These are phyloP conservation scores for Heterohyrax brucei DNA, from an alignment of 2,797 vertebrate species.

Conservation along the genomic window DNA sequence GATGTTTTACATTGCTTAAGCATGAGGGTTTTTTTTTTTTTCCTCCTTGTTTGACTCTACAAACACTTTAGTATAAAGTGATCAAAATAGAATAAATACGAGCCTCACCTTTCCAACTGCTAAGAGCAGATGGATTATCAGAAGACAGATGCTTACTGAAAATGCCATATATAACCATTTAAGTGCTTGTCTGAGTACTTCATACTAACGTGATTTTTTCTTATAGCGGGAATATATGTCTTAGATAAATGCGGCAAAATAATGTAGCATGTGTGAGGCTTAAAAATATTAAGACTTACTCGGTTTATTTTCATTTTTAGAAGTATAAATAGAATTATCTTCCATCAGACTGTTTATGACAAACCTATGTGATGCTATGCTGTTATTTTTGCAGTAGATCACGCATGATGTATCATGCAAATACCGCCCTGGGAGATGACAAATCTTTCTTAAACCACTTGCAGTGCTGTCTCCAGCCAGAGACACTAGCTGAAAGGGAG, in stretches of 20 bases:
- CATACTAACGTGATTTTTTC: slow-evolving; percentile 75
- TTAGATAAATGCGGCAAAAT: slow-evolving; percentile 84
- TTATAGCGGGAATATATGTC: slow-evolving; percentile 78
- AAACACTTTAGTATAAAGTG: neutral
- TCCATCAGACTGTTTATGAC: slow-evolving; percentile 76
- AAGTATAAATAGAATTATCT: slow-evolving; percentile 73
- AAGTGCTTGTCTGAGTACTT: neutral
- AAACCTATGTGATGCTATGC: slow-evolving; percentile 65
- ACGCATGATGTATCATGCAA: neutral
- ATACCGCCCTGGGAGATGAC: slow-evolving; percentile 19
- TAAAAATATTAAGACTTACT: slow-evolving; percentile 78
- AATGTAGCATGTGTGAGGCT: slow-evolving; percentile 84
- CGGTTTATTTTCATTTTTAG: slow-evolving; percentile 81
- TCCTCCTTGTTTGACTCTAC: neutral
- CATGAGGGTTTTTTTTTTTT: neutral
- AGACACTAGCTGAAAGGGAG: neutral
- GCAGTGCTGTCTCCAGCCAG: slow-evolving; percentile 51
- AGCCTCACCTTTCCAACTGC: neutral
- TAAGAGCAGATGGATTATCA: neutral
- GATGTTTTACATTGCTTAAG: neutral
- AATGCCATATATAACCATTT: slow-evolving; percentile 38
- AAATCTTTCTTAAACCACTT: slow-evolving; percentile 28
- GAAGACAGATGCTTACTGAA: slow-evolving; percentile 15
- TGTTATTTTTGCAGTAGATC: slow-evolving; percentile 38
- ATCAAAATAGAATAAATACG: neutral